Percentiles rank a stretch among this genome's conserved stretches.
These are phyloP conservation scores for Clarias macrocephalus DNA, from an alignment of 2,113 vertebrate species.

Conservation along the genomic window DNA sequence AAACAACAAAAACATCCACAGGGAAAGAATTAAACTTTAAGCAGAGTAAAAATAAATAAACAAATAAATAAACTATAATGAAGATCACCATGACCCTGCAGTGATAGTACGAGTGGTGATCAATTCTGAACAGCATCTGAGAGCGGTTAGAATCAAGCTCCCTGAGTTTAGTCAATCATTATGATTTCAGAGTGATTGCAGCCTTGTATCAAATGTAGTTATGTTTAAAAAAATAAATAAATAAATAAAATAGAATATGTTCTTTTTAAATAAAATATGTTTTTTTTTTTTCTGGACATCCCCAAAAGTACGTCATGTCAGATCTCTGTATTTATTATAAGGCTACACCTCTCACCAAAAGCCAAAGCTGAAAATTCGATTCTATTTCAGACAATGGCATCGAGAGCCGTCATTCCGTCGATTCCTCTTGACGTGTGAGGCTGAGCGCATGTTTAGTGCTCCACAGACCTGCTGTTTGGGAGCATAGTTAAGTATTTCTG, in stretches of 20 bases:
- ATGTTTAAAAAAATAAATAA: background rate
- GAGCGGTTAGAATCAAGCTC: background rate
- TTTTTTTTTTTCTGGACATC: too few species aligned
- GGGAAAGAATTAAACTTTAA: background rate
- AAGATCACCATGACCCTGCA: background rate
- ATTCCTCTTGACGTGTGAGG: background rate
- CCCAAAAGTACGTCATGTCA: background rate
- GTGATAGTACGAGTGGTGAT: constrained; percentile 2
- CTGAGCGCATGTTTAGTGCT: background rate
- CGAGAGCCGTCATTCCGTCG: background rate
- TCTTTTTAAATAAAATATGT: too few species aligned
- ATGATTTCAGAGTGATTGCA: constrained; percentile 33
- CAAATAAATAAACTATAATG: background rate
- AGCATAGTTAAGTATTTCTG: background rate
- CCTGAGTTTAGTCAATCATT: constrained; percentile 21
- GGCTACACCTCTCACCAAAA: background rate
- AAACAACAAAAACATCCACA: background rate
- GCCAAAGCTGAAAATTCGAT: background rate
- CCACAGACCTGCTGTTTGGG: background rate
- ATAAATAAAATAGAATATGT: background rate
- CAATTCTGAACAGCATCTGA: background rate
- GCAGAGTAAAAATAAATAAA: background rate
- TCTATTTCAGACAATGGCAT: background rate
- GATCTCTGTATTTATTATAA: constrained; percentile 1
- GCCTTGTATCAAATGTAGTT: constrained; percentile 33